Conservation (phyloP, 2,113 vertebrate species). For the Tachysurus vachellii region DNA sequence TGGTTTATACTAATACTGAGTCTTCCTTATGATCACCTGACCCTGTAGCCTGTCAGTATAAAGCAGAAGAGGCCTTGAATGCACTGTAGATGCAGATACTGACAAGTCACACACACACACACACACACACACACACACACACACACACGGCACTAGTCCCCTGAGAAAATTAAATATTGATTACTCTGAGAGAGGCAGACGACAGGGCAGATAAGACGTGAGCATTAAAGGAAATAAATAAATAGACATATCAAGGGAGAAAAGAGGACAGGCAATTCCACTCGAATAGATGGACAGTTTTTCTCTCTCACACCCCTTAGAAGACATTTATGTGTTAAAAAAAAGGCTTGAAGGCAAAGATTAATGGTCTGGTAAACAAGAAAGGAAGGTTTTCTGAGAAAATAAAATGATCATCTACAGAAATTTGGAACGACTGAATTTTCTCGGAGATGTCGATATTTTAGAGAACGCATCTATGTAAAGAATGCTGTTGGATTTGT, state of each 20-base stretch:
- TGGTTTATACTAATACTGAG: not conserved
- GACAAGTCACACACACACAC: conserved; percentile 24
- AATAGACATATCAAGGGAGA: conserved; percentile 64
- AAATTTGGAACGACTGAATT: not conserved
- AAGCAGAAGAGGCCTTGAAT: not conserved
- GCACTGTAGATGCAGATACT: not conserved
- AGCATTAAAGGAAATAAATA: conserved; percentile 67
- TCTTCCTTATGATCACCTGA: not conserved
- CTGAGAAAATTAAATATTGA: conserved; percentile 94
- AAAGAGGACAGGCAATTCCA: conserved; percentile 54
- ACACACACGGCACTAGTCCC: conserved; percentile 48
- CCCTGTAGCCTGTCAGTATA: not conserved
- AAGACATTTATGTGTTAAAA: conserved; percentile 53
- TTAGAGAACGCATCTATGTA: not conserved
- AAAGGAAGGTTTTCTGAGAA: not conserved
- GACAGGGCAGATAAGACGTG: conserved; percentile 65
- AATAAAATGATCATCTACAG: not conserved
- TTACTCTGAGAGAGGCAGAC: conserved; percentile 79
- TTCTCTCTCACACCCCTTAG: conserved; percentile 36
- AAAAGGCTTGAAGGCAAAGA: conserved; percentile 23
- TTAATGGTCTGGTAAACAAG: not conserved
- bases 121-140: conserved; percentile 41
- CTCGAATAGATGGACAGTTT: conserved; percentile 49
- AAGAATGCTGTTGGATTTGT: not conserved
- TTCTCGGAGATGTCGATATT: not conserved